Percentiles rank a stretch among this genome's conserved stretches.
Evolutionary conservation across 1,140 invertebrate species (phyloP).

Genomic region (Patella vulgata): DNA sequence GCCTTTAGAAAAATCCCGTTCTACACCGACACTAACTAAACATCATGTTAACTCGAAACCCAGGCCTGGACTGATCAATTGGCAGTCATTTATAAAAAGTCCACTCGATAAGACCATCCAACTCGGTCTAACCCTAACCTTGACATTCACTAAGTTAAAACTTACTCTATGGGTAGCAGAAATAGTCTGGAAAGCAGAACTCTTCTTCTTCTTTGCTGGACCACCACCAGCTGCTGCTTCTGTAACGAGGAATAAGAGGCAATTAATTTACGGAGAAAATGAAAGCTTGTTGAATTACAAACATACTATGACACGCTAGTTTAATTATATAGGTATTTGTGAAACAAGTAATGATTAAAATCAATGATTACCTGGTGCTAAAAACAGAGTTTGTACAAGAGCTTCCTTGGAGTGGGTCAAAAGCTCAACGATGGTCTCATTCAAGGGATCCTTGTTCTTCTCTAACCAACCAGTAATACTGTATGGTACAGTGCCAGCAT

Average conservation of each 20-base stretch:
- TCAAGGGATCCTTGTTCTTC: constrained; percentile 99
- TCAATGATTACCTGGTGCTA: constrained; percentile 6
- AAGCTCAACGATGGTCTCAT: constrained; percentile 77
- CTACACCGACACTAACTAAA: neutral
- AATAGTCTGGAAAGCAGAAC: constrained; percentile 94
- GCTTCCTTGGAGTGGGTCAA: constrained; percentile 42
- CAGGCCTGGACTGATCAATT: neutral
- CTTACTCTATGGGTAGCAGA: constrained; percentile 71
- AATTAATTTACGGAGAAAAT: no score
- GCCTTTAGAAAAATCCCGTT: neutral
- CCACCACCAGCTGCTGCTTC: constrained; percentile 22
- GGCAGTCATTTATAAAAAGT: neutral
- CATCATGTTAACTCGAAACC: neutral
- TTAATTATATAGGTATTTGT: no score
- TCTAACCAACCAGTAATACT: constrained; percentile 95
- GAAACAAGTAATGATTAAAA: no score
- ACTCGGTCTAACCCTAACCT: no score
- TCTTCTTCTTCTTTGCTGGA: constrained; percentile 46
- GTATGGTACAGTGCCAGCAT: constrained; percentile 98
- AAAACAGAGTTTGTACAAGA: constrained; percentile 40
- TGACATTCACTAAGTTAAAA: no score
- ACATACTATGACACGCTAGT: no score
- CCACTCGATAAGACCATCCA: neutral
- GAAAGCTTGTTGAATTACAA: no score
- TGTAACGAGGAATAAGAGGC: no score